Conservation (phyloP, 2,113 vertebrate genomes). For the Bambusicola thoracicus region DNA sequence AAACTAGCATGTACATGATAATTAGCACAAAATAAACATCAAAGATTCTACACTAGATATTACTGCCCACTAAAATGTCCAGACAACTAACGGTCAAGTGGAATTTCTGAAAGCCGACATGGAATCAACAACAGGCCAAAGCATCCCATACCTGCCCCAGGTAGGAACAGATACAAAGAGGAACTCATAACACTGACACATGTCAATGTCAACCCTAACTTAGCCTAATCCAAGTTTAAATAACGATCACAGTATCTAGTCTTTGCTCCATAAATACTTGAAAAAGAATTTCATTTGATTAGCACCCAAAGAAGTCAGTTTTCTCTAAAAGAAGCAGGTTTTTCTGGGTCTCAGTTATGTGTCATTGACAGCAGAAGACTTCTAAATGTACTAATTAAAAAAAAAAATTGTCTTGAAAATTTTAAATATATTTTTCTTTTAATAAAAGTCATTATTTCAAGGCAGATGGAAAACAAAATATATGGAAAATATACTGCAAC, state of each 20-base stretch:
- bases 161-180: not conserved
- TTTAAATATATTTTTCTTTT: not conserved
- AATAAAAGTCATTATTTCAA: not conserved
- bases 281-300: not conserved
- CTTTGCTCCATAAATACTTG: not conserved
- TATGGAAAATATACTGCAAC: not conserved
- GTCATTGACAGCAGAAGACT: not conserved
- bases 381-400: not conserved
- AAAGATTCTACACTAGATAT: not conserved
- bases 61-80: not conserved
- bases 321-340: not conserved
- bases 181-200: not conserved
- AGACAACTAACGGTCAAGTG: not conserved
- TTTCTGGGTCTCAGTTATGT: not conserved
- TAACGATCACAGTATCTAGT: not conserved
- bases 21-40: not conserved
- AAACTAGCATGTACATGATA: not conserved
- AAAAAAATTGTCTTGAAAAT: not conserved
- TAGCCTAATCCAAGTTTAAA: not conserved
- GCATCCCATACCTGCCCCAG: not conserved
- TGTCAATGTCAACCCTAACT: not conserved
- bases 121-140: not conserved
- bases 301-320: not conserved
- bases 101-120: not conserved
- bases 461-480: not conserved